Conservation (phyloP, 1,140 invertebrate species). For the Philopotamus ludificatus region DNA sequence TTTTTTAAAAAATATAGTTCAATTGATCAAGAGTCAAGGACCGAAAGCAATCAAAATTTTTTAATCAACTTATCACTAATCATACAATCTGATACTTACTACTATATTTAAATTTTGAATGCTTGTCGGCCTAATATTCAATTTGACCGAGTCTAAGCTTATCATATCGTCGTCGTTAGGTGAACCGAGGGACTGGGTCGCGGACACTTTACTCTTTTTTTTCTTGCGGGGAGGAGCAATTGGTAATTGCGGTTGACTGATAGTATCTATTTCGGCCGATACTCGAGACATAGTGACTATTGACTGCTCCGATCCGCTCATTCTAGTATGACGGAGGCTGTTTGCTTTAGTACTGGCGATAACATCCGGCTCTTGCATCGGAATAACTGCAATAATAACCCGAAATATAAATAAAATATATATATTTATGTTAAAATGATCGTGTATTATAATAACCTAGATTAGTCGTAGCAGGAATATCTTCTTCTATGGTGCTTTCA, state of each 20-base stretch:
- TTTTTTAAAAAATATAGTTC: no score
- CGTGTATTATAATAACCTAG: constrained; percentile 1
- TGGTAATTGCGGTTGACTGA: constrained; percentile 53
- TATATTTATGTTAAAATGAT: constrained; percentile 2
- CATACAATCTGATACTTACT: constrained; percentile 41
- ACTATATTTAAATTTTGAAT: constrained; percentile 46
- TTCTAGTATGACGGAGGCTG: constrained; percentile 55
- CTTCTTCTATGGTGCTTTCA: constrained; percentile 28
- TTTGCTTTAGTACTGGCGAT: constrained; percentile 87
- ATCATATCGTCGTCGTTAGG: constrained; percentile 33
- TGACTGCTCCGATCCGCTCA: constrained; percentile 43
- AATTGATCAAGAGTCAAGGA: neutral
- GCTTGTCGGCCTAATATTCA: constrained; percentile 41
- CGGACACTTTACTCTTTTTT: constrained; percentile 59
- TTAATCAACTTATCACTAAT: neutral
- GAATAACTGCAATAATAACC: constrained; percentile 6
- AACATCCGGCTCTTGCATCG: constrained; percentile 84
- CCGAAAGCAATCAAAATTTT: no score
- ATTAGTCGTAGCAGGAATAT: constrained; percentile 18
- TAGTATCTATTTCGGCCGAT: constrained; percentile 39
- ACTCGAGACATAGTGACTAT: constrained; percentile 46
- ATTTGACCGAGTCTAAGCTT: constrained; percentile 10
- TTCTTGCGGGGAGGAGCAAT: constrained; percentile 81
- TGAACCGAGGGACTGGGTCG: constrained; percentile 47
- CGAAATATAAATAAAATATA: constrained; percentile 1